These are phyloP conservation scores for Dromococcyx pavoninus DNA, from an alignment of 2,797 vertebrate species.

Conservation along the genomic window DNA sequence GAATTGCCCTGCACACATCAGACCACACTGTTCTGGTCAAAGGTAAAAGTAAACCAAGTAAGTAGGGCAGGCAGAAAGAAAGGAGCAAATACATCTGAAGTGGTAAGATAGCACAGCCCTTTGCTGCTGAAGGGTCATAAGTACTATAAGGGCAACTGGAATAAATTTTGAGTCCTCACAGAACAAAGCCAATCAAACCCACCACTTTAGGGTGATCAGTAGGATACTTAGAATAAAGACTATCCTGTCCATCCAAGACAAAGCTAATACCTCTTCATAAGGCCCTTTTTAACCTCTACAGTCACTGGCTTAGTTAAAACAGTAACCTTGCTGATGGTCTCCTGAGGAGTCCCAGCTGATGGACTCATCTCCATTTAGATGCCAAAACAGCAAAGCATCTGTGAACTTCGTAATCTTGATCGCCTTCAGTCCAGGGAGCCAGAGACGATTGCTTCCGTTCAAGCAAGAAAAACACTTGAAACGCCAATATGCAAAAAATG, in stretches of 20 bases:
- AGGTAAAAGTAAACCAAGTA: neutral
- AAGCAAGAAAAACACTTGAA: conserved; percentile 23
- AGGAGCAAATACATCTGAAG: neutral
- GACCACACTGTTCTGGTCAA: neutral
- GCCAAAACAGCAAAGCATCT: neutral
- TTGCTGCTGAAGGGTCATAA: neutral
- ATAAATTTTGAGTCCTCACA: neutral
- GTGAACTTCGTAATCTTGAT: conserved; percentile 27
- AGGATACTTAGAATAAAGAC: neutral
- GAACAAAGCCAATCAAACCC: neutral
- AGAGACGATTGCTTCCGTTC: neutral
- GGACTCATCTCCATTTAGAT: conserved; percentile 48
- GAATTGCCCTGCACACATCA: neutral
- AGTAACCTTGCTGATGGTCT: neutral
- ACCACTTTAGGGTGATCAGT: neutral
- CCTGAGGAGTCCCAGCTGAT: conserved; percentile 11
- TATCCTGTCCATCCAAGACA: neutral
- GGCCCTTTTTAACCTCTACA: neutral
- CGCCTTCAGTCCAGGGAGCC: conserved; percentile 18
- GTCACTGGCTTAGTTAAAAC: neutral
- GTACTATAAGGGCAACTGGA: neutral
- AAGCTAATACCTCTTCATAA: neutral
- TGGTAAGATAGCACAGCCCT: neutral
- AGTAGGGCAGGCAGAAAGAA: neutral
- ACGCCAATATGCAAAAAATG: neutral